These are phyloP conservation scores for Adelges cooleyi DNA, from an alignment of 1,140 invertebrate species.

Conservation along the genomic window DNA sequence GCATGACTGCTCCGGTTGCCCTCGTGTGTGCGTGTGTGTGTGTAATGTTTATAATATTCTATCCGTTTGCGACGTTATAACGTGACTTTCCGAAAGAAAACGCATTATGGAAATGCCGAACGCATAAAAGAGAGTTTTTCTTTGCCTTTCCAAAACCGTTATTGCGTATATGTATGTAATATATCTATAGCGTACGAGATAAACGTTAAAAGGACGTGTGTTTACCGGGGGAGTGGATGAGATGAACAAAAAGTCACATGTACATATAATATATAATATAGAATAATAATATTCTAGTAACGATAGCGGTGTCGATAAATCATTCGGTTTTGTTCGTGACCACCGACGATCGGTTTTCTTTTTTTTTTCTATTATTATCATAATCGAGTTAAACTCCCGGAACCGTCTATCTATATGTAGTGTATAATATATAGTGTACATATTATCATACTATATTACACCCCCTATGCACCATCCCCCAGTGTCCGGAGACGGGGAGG, in stretches of 20 bases:
- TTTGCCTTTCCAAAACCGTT: conserved; percentile 16
- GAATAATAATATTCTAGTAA: background rate
- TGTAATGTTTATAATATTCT: background rate
- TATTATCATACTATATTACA: too few species aligned
- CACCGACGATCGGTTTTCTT: conserved; percentile 21
- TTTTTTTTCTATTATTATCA: conserved; percentile 29
- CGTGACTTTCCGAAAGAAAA: conserved; percentile 27
- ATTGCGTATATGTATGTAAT: conserved; percentile 15
- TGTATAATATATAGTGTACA: too few species aligned
- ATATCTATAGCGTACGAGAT: too few species aligned
- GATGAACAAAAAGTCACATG: background rate
- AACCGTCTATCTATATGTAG: too few species aligned
- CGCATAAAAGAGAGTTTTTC: conserved; percentile 22
- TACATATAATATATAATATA: too few species aligned
- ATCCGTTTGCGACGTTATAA: conserved; percentile 7
- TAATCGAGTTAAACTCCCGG: conserved; percentile 27
- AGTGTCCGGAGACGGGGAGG: too few species aligned
- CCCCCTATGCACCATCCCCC: background rate
- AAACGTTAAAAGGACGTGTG: conserved; percentile 22
- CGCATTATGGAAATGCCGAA: conserved; percentile 29
- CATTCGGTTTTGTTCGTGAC: conserved; percentile 23
- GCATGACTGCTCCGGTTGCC: too few species aligned
- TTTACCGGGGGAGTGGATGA: conserved; percentile 2
- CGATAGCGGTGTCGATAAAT: conserved; percentile 7
- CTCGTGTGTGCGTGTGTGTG: background rate